Base-by-base conservation (phyloP, 2,113 vertebrate species). In the Paraplagusia blochii region DNA sequence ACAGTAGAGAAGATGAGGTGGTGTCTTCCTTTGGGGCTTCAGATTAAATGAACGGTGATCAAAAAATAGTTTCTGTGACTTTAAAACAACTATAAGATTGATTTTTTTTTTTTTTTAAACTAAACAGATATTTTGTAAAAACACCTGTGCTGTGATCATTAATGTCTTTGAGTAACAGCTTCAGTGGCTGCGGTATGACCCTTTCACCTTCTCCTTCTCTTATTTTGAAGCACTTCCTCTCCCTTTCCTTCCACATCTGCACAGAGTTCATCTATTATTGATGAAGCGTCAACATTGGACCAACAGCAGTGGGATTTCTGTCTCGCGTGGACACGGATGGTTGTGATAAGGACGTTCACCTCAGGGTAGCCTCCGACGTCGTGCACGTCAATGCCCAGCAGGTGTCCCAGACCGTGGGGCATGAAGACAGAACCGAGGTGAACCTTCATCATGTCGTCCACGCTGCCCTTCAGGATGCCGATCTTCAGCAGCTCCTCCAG, bases 351-450 rank as follows among this genome's bases (percentile, higher is more conserved):
- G 14, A 34, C 14, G 22, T 47, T 65, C 75, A 96, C 96, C 95
- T 97, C 89, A 15, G 95, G 96, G 83, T 99, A 98, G 51, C 97
- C 96, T 48, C 95, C 97, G 63, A 98, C 97, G 2, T 99, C 97
- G 0, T 99, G 97, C 50, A 98, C 96, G 0, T 99, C 95, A 1
- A 98, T 94, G 72, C 97, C 97, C 83, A 99, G 89, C 44, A 98
- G 91, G 82, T 99, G 96, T 69, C 95, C 96, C 19, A 99, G 91
- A 35, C 96, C 95, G 0, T 98, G 96, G 39, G 96, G 96, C 97
- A 98, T 99, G 85, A 98, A 95, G 56, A 97, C 62, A 0, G 95
- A 87, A 13, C 97, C 97, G 87, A 99, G 52, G 83, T 95, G 93
- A 67, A 89, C 94, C 85, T 94, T 93, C 82, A 93, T 60, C 96